These are phyloP conservation scores for Drosophila lacteicornis DNA, from an alignment of 1,140 invertebrate genomes.

Conservation along the genomic window DNA sequence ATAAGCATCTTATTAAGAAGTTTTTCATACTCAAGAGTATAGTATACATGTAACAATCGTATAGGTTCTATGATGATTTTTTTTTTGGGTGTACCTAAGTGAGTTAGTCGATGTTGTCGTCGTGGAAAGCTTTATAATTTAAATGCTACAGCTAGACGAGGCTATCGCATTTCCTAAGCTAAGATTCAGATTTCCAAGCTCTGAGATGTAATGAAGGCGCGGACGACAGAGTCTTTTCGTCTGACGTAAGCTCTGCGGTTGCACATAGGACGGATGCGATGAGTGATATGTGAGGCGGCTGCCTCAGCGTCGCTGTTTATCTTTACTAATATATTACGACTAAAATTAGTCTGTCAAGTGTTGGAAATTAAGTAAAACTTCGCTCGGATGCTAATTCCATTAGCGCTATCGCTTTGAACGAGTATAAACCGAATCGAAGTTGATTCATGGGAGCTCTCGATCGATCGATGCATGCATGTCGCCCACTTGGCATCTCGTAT, in stretches of 20 bases:
- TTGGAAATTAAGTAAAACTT: slow-evolving; percentile 14
- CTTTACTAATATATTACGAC: not conserved
- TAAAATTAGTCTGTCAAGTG: slow-evolving; percentile 7
- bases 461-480: slow-evolving; percentile 16
- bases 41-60: too few species aligned
- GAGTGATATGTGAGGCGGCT: not conserved
- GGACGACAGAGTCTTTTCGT: not conserved
- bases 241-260: slow-evolving; percentile 40
- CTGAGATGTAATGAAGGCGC: slow-evolving; percentile 11
- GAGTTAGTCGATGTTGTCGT: slow-evolving; percentile 12
- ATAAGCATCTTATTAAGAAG: too few species aligned
- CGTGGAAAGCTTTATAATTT: slow-evolving; percentile 7
- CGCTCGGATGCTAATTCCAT: slow-evolving; percentile 25
- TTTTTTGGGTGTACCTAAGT: not conserved
- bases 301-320: not conserved
- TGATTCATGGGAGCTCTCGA: slow-evolving; percentile 19
- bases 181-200: slow-evolving; percentile 29
- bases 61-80: too few species aligned
- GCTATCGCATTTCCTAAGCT: slow-evolving; percentile 21
- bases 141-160: not conserved
- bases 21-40: too few species aligned
- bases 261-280: slow-evolving; percentile 9
- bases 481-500: slow-evolving; percentile 33
- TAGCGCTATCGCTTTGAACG: slow-evolving; percentile 21
- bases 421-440: slow-evolving; percentile 31